Evolutionary conservation across 2,797 vertebrate species (phyloP).

Genomic region (Vespertilio murinus): DNA sequence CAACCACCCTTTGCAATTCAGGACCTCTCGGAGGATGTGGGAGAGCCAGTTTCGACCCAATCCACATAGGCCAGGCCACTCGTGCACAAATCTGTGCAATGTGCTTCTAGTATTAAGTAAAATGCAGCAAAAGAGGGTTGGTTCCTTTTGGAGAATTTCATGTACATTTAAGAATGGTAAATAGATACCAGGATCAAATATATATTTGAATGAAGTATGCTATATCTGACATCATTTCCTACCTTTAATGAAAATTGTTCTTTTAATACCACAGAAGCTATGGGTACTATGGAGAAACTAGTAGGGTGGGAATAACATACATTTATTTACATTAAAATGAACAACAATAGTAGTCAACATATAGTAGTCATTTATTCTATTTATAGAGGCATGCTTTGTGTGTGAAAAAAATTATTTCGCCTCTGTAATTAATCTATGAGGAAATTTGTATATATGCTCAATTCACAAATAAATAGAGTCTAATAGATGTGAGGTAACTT

Average conservation of each 20-base stretch:
- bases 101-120: neutral
- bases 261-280: neutral
- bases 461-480: neutral
- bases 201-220: neutral
- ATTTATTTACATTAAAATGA: neutral
- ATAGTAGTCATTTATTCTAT: neutral
- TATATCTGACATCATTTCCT: neutral
- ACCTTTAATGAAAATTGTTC: neutral
- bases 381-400: neutral
- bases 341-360: neutral
- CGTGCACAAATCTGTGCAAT: too few species aligned
- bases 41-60: too few species aligned
- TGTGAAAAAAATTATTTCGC: neutral
- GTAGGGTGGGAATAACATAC: neutral
- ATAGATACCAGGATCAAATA: neutral
- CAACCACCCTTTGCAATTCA: too few species aligned
- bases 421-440: neutral
- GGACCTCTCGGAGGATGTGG: too few species aligned
- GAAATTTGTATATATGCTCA: neutral
- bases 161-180: neutral
- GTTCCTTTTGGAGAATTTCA: neutral
- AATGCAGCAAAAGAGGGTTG: neutral
- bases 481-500: neutral
- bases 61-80: too few species aligned
- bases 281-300: neutral